These are phyloP conservation scores for Malacoraja senta DNA, from an alignment of 2,797 vertebrate genomes.

Conservation along the genomic window DNA sequence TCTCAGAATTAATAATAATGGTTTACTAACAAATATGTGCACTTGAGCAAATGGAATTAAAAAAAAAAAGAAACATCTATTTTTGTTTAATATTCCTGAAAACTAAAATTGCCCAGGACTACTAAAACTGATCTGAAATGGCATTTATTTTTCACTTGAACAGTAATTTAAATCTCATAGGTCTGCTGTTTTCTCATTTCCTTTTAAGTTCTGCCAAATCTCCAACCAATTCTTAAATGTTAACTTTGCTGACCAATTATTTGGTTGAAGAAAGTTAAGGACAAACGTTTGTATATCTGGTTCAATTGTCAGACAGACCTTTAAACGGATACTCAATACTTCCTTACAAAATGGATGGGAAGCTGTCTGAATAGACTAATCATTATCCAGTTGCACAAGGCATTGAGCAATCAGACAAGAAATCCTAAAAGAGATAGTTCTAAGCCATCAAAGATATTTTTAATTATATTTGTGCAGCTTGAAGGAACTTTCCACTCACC, in stretches of 20 bases:
- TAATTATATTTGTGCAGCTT: not conserved
- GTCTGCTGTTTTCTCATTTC: not conserved
- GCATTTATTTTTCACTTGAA: not conserved
- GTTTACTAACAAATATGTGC: not conserved
- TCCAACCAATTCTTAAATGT: not conserved
- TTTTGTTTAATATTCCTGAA: constrained; percentile 3
- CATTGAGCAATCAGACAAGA: not conserved
- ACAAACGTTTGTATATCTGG: not conserved
- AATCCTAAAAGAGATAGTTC: not conserved
- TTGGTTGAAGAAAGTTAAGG: not conserved
- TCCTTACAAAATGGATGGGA: not conserved
- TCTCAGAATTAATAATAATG: not conserved
- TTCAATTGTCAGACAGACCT: not conserved
- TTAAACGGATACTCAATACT: not conserved
- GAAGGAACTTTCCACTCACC: not conserved
- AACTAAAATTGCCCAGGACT: not conserved
- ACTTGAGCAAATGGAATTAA: not conserved
- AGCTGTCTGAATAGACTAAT: not conserved
- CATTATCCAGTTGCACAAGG: not conserved
- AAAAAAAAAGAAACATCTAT: not conserved
- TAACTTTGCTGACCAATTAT: not conserved
- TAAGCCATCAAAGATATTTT: not conserved
- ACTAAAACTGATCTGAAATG: not conserved
- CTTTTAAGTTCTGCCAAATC: not conserved
- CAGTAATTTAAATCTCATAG: not conserved